Evolutionary conservation across 2,797 vertebrate genomes (phyloP).

Genomic region (Aplochiton taeniatus): DNA sequence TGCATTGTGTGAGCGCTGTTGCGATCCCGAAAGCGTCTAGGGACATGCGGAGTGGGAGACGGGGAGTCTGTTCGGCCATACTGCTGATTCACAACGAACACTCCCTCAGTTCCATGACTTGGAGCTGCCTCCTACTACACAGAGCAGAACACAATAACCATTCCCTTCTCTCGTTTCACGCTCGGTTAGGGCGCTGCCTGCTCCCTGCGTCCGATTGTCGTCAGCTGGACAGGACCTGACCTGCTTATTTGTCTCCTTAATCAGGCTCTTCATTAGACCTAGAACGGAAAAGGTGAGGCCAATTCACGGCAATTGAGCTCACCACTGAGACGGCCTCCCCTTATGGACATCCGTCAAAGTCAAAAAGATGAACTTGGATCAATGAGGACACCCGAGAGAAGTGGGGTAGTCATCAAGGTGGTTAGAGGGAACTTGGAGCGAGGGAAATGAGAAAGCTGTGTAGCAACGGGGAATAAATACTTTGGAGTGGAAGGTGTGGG

Average conservation of each 20-base stretch:
- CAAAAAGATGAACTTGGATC: background rate
- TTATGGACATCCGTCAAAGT: conserved; percentile 25
- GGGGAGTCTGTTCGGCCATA: conserved; percentile 77
- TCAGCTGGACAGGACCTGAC: conserved; percentile 18
- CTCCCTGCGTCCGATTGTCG: conserved; percentile 7
- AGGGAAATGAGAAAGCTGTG: conserved; percentile 13
- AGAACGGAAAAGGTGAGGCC: conserved; percentile 33
- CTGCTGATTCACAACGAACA: conserved; percentile 65
- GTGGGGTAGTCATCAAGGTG: conserved; percentile 21
- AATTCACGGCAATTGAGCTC: conserved; percentile 34
- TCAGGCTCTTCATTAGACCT: conserved; percentile 37
- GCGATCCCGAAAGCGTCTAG: conserved; percentile 63
- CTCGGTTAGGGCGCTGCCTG: conserved; percentile 38
- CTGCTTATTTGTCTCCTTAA: conserved; percentile 36
- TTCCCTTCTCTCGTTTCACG: conserved; percentile 45
- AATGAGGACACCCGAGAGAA: conserved; percentile 9
- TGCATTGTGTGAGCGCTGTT: conserved; percentile 39
- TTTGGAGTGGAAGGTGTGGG: background rate
- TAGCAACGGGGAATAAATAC: background rate
- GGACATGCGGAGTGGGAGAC: conserved; percentile 75
- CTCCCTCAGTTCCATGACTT: conserved; percentile 50
- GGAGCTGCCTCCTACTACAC: conserved; percentile 35
- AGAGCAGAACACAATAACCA: conserved; percentile 21
- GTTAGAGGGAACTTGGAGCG: conserved; percentile 22
- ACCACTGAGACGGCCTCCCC: conserved; percentile 23